Percentiles rank a stretch among this genome's conserved stretches.
Evolutionary conservation across 2,113 vertebrate species (phyloP).

Genomic region (Vimba vimba): DNA sequence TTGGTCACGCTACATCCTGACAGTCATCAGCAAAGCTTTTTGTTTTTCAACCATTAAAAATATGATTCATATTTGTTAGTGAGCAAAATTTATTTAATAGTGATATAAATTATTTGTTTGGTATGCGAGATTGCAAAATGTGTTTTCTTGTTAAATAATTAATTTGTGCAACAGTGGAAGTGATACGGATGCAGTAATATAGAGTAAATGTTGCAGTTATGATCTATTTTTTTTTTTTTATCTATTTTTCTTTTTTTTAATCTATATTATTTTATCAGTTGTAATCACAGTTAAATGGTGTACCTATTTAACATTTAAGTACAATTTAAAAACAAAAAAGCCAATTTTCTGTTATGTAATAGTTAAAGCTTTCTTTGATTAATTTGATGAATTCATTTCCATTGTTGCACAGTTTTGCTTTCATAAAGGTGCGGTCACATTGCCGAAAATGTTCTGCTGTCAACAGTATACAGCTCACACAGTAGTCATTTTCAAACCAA

Average conservation of each 20-base stretch:
- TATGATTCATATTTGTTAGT: background rate
- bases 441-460: no score
- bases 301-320: background rate
- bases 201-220: no score
- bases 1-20: background rate
- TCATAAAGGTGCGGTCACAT: background rate
- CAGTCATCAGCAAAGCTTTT: conserved; percentile 15
- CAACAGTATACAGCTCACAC: no score
- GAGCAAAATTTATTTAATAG: background rate
- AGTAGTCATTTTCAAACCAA: no score
- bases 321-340: background rate
- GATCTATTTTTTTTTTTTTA: background rate
- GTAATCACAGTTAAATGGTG: background rate
- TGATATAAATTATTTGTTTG: background rate
- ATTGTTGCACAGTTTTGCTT: background rate
- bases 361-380: background rate
- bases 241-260: background rate
- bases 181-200: no score
- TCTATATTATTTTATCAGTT: background rate
- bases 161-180: background rate
- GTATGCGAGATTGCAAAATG: background rate
- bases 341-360: background rate
- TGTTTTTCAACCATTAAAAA: background rate
- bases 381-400: background rate
- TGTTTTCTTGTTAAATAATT: background rate